Conservation (phyloP, 2,888 invertebrate genomes). For the Coleophora deauratella region DNA sequence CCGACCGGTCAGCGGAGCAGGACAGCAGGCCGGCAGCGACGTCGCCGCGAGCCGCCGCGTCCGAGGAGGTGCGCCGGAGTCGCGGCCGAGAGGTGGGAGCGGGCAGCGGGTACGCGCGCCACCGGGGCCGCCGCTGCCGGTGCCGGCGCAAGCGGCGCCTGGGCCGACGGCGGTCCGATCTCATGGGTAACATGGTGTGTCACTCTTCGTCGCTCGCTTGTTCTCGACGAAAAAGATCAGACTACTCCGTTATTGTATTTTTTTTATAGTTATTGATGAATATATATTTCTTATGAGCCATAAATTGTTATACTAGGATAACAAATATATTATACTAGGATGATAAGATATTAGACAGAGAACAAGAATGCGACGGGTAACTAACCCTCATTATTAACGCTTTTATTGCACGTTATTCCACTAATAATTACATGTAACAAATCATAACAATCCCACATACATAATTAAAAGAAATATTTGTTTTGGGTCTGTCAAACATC, state of each 20-base stretch:
- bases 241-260: neutral
- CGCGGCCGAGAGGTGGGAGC: conserved; percentile 27
- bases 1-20: conserved; percentile 53
- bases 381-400: conserved; percentile 65
- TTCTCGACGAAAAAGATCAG: too few relatives aligned
- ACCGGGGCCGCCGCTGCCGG: conserved; percentile 51
- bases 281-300: too few relatives aligned
- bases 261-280: too few relatives aligned
- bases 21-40: conserved; percentile 22
- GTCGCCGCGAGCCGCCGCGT: conserved; percentile 20
- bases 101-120: conserved; percentile 56
- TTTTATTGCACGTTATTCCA: conserved; percentile 37
- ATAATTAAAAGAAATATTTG: too few relatives aligned
- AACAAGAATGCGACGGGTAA: conserved; percentile 49
- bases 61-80: conserved; percentile 21
- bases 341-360: conserved; percentile 20
- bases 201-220: conserved; percentile 46
- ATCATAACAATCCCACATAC: neutral
- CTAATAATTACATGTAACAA: conserved; percentile 23
- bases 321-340: too few relatives aligned
- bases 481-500: too few relatives aligned
- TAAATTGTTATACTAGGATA: too few relatives aligned
- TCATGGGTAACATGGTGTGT: conserved; percentile 73
- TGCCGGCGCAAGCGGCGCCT: conserved; percentile 62
- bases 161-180: conserved; percentile 56